phyloP scores from a whole-genome alignment of 2,888 invertebrate species.

The Chromoteleia sp. region DNA sequence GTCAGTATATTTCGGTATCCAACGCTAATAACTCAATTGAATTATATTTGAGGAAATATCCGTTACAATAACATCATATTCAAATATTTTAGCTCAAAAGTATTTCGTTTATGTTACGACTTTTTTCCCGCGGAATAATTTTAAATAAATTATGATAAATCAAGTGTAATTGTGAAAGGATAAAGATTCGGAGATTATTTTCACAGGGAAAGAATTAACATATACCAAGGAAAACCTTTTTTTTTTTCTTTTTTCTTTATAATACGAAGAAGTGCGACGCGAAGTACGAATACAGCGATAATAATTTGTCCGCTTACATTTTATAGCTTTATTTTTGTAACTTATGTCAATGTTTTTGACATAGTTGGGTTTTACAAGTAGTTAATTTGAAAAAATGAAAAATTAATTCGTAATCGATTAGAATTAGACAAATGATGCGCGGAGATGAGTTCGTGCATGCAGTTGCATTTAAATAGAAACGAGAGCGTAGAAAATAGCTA shows the following conservation, averaged over 20 bases:
- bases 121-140: conserved; percentile 37
- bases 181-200: conserved; percentile 4
- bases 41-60: conserved; percentile 61
- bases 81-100: conserved; percentile 27
- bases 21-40: conserved; percentile 62
- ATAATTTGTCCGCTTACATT: too few species aligned
- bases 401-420: not conserved
- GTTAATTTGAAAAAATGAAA: too few species aligned
- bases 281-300: too few species aligned
- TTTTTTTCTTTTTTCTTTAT: too few species aligned
- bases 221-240: conserved; percentile 1
- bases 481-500: conserved; percentile 40
- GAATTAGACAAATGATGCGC: not conserved
- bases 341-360: too few species aligned
- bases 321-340: too few species aligned
- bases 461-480: conserved; percentile 57
- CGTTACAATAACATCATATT: conserved; percentile 58
- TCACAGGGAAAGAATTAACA: conserved; percentile 1
- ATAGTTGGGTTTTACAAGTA: too few species aligned
- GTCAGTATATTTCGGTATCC: conserved; percentile 69
- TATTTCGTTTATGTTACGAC: conserved; percentile 14
- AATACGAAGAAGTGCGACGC: too few species aligned
- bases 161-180: conserved; percentile 28
- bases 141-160: conserved; percentile 47
- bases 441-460: not conserved